Base-by-base conservation (phyloP, 2,797 vertebrate species). In the Clarias laeviceps region DNA sequence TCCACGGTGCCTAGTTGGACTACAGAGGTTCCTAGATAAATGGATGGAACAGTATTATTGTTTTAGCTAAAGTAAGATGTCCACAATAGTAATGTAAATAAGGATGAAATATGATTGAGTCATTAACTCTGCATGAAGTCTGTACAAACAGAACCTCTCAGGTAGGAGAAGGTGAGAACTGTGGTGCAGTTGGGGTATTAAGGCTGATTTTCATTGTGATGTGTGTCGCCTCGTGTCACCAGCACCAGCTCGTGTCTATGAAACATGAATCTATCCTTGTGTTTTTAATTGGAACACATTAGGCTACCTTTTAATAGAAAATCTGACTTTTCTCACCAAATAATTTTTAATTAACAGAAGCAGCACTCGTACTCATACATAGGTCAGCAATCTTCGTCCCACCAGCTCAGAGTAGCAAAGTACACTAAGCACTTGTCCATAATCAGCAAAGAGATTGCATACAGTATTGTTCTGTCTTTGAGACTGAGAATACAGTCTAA, bases 391-490 rank as follows among this genome's bases (percentile, higher is more conserved):
- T 6, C 34, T 40, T 8, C 14, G 0, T 40, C 32, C 32, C 8
- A 62, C 12, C 34, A 62, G 24, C 59, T 62, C 77, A 79, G 57
- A 4, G 59, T 34, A 78, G 32, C 76, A 78, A 61, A 24, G 72
- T 57, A 32, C 54, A 77, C 29, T 32, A 57, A 77, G 54, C 73
- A 34, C 34, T 62, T 79, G 14, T 40, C 34, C 32, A 59, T 24
- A 45, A 65, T 54, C 24, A 6, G 17, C n/a, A 50, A 50, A 80
- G 61, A 50, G n/a, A 80, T 50, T 65, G 57, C 40, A 32, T 11
- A 66, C 37, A 57, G 54, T 24, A 70, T 82, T 83, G 70, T 83
- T 76, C 57, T 83, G 20, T 65, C 54, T 76, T 59, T 74, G 72
- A 27, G 27, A 72, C 56, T 73, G 17, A 72, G 37, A 62, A 54